phyloP scores from a whole-genome alignment of 2,113 vertebrate genomes.

The Acanthochromis polyacanthus region DNA sequence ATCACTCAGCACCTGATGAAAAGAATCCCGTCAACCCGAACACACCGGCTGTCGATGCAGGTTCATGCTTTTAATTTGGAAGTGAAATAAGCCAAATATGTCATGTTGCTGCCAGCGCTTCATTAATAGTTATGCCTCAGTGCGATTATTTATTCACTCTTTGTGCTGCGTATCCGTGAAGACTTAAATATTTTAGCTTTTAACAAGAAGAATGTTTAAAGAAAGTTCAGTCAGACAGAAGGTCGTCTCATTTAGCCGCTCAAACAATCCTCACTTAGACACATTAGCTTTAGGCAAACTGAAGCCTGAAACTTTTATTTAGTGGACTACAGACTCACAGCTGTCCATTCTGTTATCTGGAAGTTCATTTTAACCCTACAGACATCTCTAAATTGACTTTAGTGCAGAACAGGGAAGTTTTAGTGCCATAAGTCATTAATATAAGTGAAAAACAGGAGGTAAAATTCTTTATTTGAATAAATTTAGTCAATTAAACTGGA shows the following conservation, averaged over 20 bases:
- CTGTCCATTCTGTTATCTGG: background rate
- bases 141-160: constrained; percentile 41
- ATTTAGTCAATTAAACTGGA: too few species aligned
- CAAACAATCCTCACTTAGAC: constrained; percentile 26
- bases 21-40: background rate
- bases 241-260: constrained; percentile 41
- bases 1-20: background rate
- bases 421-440: too few species aligned
- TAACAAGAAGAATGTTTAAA: constrained; percentile 14
- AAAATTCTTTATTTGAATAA: too few species aligned
- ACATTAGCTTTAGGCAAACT: constrained; percentile 57
- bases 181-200: constrained; percentile 26
- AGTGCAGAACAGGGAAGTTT: too few species aligned
- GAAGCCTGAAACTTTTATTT: background rate
- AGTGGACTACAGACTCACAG: background rate
- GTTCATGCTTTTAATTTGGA: constrained; percentile 15
- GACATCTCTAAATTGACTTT: too few species aligned
- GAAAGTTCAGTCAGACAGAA: constrained; percentile 18
- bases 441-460: too few species aligned
- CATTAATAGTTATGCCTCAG: constrained; percentile 33
- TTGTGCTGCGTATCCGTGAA: background rate
- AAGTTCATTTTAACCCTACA: too few species aligned
- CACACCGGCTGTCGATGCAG: background rate
- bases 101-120: constrained; percentile 21
- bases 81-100: constrained; percentile 44